These are phyloP conservation scores for Lumbricus terrestris DNA, from an alignment of 2,888 invertebrate species.

Conservation along the genomic window DNA sequence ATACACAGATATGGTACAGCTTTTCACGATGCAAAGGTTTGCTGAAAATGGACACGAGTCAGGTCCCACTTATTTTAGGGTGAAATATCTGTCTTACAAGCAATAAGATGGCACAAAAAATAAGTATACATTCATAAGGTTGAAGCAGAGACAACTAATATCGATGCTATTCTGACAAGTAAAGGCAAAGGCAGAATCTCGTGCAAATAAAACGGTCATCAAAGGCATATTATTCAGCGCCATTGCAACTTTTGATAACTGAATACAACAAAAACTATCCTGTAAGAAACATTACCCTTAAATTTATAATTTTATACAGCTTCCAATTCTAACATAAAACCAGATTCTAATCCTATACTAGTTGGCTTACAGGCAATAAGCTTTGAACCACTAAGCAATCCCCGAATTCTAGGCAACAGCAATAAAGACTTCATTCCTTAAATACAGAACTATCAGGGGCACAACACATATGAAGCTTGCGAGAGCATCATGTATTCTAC, in stretches of 20 bases:
- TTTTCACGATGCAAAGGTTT: too few species aligned
- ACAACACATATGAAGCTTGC: background rate
- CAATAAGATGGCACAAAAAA: too few species aligned
- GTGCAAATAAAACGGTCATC: background rate
- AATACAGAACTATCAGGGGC: background rate
- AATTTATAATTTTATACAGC: too few species aligned
- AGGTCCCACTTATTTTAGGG: too few species aligned
- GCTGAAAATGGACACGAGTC: too few species aligned
- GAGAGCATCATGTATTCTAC: background rate
- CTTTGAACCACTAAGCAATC: background rate
- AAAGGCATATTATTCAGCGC: background rate
- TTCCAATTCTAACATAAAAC: background rate
- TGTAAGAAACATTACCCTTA: background rate
- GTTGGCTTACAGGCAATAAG: background rate
- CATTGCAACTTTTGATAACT: background rate
- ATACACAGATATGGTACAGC: too few species aligned
- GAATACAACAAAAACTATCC: background rate
- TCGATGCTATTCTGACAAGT: background rate
- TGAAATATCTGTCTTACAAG: too few species aligned
- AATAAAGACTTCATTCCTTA: background rate
- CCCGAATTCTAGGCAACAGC: background rate
- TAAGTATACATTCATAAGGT: background rate
- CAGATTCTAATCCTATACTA: background rate
- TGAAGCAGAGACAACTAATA: background rate
- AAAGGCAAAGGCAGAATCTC: background rate